Evolutionary conservation across 2,797 vertebrate species (phyloP), one percentile per base, ranked within the genome.

Genomic region (Diplodus sargus): DNA sequence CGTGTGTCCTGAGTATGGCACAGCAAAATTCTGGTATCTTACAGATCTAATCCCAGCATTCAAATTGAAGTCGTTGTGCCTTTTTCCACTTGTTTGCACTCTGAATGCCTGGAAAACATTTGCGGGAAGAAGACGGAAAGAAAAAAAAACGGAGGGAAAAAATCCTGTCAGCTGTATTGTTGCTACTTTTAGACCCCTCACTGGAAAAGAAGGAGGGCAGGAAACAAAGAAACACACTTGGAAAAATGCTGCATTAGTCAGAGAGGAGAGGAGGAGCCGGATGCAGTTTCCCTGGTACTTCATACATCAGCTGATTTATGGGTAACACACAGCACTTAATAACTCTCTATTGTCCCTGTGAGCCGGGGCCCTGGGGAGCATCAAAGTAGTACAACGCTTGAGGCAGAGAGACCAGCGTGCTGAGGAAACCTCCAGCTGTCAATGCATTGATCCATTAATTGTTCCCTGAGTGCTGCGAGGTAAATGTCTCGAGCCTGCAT

Each of bases 231-330:
- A 68, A 61, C 59, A 51, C 48, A 39, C 11, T 58, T 61, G 79
- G 84, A 67, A 87, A 79, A 84, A 78, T 59, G 65, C 74, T 71
- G 70, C 69, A 74, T 76, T 80, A 63, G 80, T 51, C 18, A 5
- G 43, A 48, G 74, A 71, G 51, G 25, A 59, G 84, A 64, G 84
- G 82, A 73, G 77, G 58, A 83, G 79, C 53, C 48, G 62, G 77
- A 84, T 67, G 69, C 45, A 61, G 70, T 47, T 77, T 69, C 70
- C 65, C 59, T 73, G 68, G 59, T 74, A 28, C 76, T 67, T 88
- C 67, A 83, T 82, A 85, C 78, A 82, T 90, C 85, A 79, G 81
- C 84, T 87, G 88, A 92, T 90, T 92, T 91, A 89, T 88, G 86
- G 70, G 74, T 79, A 82, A 69, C 69, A 81, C 77, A 30, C 34